phyloP scores from a whole-genome alignment of 2,797 vertebrate species.

The Rhinatrema bivittatum region DNA sequence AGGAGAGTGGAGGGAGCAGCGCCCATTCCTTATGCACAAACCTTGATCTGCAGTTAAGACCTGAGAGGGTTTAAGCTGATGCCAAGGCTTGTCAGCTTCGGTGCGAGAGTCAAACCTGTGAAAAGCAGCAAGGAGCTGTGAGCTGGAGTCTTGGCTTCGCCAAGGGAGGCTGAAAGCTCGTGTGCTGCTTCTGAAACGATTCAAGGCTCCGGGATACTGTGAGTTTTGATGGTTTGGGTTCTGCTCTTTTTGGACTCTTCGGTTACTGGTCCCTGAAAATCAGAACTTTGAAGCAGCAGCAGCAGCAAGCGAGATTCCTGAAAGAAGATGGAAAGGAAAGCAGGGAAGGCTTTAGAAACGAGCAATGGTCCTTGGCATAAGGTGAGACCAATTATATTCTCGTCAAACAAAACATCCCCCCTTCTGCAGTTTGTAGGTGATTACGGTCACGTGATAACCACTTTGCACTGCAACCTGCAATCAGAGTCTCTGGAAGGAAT shows the following conservation, averaged over 20 bases:
- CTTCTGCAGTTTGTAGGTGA: too few relatives aligned
- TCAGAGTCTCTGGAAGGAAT: too few relatives aligned
- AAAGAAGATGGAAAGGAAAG: slow-evolving; percentile 30
- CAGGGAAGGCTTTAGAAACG: slow-evolving; percentile 21
- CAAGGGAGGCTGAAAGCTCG: neutral
- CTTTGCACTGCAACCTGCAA: too few relatives aligned
- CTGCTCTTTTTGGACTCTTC: slow-evolving; percentile 16
- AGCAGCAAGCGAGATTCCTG: slow-evolving; percentile 24
- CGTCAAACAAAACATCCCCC: too few relatives aligned
- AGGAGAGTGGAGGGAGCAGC: too few relatives aligned
- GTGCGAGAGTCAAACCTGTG: neutral
- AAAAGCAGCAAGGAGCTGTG: neutral
- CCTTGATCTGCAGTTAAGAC: too few relatives aligned
- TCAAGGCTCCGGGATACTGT: neutral
- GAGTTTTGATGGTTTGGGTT: slow-evolving; percentile 5
- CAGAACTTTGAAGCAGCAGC: slow-evolving; percentile 12
- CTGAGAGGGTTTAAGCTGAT: slow-evolving; percentile 1
- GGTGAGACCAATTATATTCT: too few relatives aligned
- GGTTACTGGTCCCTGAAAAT: slow-evolving; percentile 25
- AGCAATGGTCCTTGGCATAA: slow-evolving; percentile 41
- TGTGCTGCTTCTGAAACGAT: slow-evolving; percentile 4
- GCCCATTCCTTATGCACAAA: too few relatives aligned
- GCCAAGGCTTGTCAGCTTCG: neutral
- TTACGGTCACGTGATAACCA: too few relatives aligned
- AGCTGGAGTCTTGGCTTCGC: slow-evolving; percentile 23